Evolutionary conservation across 2,888 invertebrate genomes (phyloP), one percentile per base, ranked within the genome.

Genomic region (Rhagium mordax): DNA sequence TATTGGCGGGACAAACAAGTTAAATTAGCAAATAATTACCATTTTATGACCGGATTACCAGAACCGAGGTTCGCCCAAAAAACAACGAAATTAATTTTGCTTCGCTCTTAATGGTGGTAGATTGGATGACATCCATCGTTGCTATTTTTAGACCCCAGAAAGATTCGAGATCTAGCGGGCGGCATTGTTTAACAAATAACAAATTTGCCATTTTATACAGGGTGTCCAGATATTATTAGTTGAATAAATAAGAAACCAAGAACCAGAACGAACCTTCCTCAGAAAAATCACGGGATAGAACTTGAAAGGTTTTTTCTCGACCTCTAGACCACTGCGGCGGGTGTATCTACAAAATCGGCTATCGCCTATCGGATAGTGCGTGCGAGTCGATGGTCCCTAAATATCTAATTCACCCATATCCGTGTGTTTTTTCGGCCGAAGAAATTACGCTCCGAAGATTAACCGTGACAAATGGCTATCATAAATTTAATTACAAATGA

Each of bases 11-110:
- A 60, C 68, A 64, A 64, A 64, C 64, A 64, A 48, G 68, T 41
- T 27, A 69, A 61, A 69, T 69, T 69, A 69, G 61, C 69, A 61
- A 61, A 69, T 69, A 69, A 69, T 69, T 69, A 51, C 69, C 60
- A 53, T 69, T 69, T 69, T 61, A 69, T 24, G 60, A 69, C 41
- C 10, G 60, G 53, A 29, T 53, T 53, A 33, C 53, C 33, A 64
- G 65, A 65, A 65, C 10, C 41, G 33, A 27, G 65, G 65, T 53
- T 29, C 65, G 20, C 27, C 15, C 41, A 53, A 27, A 65, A 29
- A 55, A 65, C 65, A 55, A 53, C 65, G 33, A 65, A 33, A 65
- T 65, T 65, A 55, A 65, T 65, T 53, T 21, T 65, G 53, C 20
- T 18, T 18, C n/a, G 33, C 33, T 41, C 59, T 33, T 18, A 59